Conservation (phyloP, 1,140 invertebrate genomes). For the Reticulitermes speratus region DNA sequence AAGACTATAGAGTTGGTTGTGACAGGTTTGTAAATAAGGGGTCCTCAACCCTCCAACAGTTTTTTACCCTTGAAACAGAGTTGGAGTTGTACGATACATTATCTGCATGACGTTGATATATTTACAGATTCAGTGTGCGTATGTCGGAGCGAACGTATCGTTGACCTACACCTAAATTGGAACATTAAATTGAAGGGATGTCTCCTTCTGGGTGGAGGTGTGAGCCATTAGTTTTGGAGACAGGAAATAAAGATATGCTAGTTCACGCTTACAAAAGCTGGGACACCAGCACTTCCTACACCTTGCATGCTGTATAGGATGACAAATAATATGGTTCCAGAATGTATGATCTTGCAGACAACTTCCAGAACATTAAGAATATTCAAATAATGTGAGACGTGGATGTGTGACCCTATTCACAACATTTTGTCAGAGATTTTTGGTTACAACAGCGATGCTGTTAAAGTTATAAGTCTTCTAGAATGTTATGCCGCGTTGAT, state of each 20-base stretch:
- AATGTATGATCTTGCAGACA: neutral
- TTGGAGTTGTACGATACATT: neutral
- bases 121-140: neutral
- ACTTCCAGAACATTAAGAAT: no score
- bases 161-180: neutral
- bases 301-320: neutral
- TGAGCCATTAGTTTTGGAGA: neutral
- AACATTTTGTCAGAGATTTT: no score
- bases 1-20: neutral
- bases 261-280: neutral
- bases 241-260: neutral
- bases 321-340: neutral
- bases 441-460: no score
- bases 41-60: neutral
- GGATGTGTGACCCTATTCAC: no score
- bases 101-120: constrained; percentile 7
- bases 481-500: no score
- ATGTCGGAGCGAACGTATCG: neutral
- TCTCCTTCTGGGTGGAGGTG: neutral
- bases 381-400: no score
- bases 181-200: constrained; percentile 1
- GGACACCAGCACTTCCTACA: neutral
- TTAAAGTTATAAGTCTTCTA: no score
- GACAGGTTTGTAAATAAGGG: neutral
- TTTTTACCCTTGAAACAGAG: neutral